Base-by-base conservation (phyloP, 1,140 invertebrate species). In the Mya arenaria region DNA sequence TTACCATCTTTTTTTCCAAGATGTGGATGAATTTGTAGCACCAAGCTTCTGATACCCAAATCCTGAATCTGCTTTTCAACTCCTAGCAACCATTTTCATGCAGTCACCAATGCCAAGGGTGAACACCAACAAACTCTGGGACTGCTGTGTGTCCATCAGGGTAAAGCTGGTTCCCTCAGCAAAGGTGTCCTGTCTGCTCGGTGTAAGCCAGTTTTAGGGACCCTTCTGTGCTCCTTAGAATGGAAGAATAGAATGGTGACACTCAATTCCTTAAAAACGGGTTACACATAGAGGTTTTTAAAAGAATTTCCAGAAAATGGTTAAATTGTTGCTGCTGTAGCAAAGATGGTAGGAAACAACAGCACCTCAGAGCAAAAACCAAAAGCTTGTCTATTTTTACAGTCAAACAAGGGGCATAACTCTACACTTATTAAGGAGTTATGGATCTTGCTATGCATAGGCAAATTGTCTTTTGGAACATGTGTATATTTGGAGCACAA, bases 161-260 rank as follows among this genome's bases (percentile, higher is more conserved):
- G 85, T 80, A 15, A 87, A 36, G 69, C 63, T 83, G 62, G 73
- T 84, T 55, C 72, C 73, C 17, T 90, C 90, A 39, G 88, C 84
- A 78, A 88, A 93, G 6, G 93, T 92, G 69, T 93, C 92, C 37
- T 93, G 66, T 82, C 89, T 92, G 62, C 90, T 93, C 86, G 92
- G 91, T 17, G 92, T 93, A 56, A 93, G 79, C 93, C 93, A 93
- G 83, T 93, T 93, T 85, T 90, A 93, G 15, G 91, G 90, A 17
- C 86, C 88, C 71, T 81, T 85, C 0, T 85, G 82, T 30, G 79
- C 84, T 73, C 71, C 85, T 89, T 39, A 55, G 84, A 72, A 32
- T 17, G 58, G 44, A 79, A 78, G 19, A 6, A 44, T 28, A n/a
- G n/a, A n/a, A 44, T 30, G 65, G 56, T 58, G n/a, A 23, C 23